Base-by-base conservation (phyloP, 2,797 vertebrate genomes). In the Knipowitschia caucasica region DNA sequence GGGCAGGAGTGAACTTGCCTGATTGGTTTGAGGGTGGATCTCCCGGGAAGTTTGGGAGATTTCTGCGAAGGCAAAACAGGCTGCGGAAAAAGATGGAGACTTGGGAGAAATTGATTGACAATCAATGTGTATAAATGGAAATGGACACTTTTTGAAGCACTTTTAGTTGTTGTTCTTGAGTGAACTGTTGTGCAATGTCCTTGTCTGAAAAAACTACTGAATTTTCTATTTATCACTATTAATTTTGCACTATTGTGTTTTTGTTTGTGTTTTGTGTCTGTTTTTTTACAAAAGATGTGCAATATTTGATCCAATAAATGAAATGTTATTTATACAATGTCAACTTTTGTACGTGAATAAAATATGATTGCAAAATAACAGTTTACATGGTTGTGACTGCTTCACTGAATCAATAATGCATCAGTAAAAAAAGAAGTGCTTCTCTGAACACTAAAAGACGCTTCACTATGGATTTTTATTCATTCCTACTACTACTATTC, bases 191-290 rank as follows among this genome's bases (percentile, higher is more conserved):
- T 82, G 49, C 29, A 55, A 52, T 65, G 49, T 82, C 9, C 43
- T 23, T 67, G 72, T 65, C 47, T 69, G 43, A 66, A 62, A 8
- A 56, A 50, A 36, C 60, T 50, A 42, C 52, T 54, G 2, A 27
- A 53, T 53, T 67, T 69, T 71, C 25, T 82, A 81, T 77, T 77
- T 69, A 73, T 78, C 74, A 63, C 2, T 79, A 77, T 83, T 78
- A 78, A 76, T 83, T 82, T 67, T n/a, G n/a, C 18, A 64, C 51
- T 33, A 30, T 50, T 38, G 27, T 57, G 35, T 51, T 45, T 76
- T 51, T 49, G 77, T 26, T 63, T 64, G 33, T 20, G 59, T 78
- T 81, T 79, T n/a, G n/a, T n/a, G n/a, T n/a, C n/a, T n/a, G n/a
- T n/a, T n/a, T 81, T 73, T 71, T 62, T 76, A 51, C 18, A 53